Base-by-base conservation (phyloP, 2,113 vertebrate genomes). In the Calypte anna region DNA sequence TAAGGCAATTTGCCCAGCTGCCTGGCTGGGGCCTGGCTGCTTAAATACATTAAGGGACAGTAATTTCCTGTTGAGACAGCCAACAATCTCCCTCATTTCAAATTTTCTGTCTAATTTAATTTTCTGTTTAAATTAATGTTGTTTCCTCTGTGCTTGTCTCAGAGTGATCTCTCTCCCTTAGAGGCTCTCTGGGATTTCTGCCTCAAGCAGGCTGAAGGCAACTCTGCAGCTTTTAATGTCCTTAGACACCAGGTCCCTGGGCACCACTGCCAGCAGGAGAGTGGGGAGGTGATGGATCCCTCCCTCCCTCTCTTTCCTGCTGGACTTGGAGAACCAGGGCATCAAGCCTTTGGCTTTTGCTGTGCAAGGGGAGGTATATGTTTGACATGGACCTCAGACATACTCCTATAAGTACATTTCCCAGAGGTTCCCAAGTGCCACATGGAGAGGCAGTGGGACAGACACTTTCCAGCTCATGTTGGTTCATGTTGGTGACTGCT, bases 61-160 rank as follows among this genome's bases (percentile, higher is more conserved):
- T 85, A 93, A 95, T 96, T 92, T 97, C 89, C 95, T 94, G 69
- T 30, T 92, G 89, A 97, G 91, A 95, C 89, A 76, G 86, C 77
- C 86, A 92, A 88, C 62, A 51, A 87, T 57, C 77, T 73, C 54
- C 66, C 25, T 9, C 81, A 91, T 87, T 79, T 82, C 54, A 79
- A 84, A 89, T 92, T 92, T 82, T 91, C 70, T 57, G n/a, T 82
- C 91, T 94, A 96, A 96, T 96, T 91, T 86, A 3, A 92, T 95
- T 92, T 90, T 92, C 40, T 68, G 7, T 78, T 92, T 57, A 92
- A 91, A 88, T 79, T 70, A 86, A 87, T 84, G 82, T 3, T 88
- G 58, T 78, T 93, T 92, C 48, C 84, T 72, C 58, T 51, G 66
- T 69, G 66, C 51, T 67, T 69, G 46, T 50, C 77, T 93, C 77